phyloP scores from a whole-genome alignment of 2,888 invertebrate species.

The Eumerus sabulonum region DNA sequence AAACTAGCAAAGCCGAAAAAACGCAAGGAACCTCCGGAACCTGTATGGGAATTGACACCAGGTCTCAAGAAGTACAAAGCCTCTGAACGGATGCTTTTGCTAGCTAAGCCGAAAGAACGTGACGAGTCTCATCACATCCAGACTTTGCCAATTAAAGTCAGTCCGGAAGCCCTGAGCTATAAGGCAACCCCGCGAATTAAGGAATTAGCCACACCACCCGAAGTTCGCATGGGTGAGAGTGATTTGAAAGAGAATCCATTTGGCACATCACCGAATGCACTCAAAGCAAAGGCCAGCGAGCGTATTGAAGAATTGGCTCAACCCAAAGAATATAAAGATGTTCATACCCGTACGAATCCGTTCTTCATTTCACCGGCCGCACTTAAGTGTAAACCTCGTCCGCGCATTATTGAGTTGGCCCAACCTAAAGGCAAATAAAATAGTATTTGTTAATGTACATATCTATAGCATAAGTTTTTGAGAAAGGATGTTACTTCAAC shows the following conservation, averaged over 20 bases:
- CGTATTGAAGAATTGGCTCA: constrained; percentile 80
- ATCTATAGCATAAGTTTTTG: no score
- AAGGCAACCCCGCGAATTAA: constrained; percentile 15
- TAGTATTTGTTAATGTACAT: no score
- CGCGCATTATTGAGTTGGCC: constrained; percentile 80
- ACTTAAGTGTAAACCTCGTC: constrained; percentile 79
- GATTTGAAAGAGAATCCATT: constrained; percentile 80
- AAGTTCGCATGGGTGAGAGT: constrained; percentile 74
- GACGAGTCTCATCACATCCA: constrained; percentile 39
- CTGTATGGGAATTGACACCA: constrained; percentile 71
- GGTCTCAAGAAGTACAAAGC: constrained; percentile 69
- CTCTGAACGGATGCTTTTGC: constrained; percentile 43
- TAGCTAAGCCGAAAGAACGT: constrained; percentile 61
- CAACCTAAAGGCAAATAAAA: constrained; percentile 76
- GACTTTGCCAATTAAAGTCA: constrained; percentile 57
- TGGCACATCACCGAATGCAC: constrained; percentile 79
- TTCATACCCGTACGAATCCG: constrained; percentile 79
- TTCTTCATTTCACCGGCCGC: constrained; percentile 80
- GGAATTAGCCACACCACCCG: constrained; percentile 19
- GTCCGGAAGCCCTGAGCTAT: background rate
- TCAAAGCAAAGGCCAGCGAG: constrained; percentile 79
- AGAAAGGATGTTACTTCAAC: no score
- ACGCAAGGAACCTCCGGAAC: constrained; percentile 53
- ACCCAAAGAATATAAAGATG: constrained; percentile 77
- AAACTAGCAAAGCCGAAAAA: constrained; percentile 71